phyloP scores from a whole-genome alignment of 2,113 vertebrate genomes.

The Microcebus murinus region DNA sequence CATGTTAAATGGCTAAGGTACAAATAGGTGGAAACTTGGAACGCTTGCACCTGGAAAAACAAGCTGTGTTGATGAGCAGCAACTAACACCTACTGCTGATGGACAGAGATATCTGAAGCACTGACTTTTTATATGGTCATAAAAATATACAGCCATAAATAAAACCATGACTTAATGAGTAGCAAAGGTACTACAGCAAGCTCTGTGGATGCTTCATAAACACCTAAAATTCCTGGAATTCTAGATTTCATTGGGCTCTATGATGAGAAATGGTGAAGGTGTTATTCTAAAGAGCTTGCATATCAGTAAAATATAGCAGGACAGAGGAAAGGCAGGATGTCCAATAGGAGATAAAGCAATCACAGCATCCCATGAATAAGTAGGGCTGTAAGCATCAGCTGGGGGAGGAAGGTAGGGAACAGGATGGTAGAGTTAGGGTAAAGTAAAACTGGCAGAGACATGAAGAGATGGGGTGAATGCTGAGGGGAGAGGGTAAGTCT shows the following conservation, averaged over 20 bases:
- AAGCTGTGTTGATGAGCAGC: neutral
- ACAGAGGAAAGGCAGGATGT: neutral
- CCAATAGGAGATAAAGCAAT: neutral
- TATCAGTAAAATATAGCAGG: neutral
- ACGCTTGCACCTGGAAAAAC: neutral
- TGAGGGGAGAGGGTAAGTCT: neutral
- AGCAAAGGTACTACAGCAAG: neutral
- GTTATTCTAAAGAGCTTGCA: neutral
- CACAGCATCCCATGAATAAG: neutral
- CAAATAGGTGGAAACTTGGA: neutral
- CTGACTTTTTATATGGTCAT: neutral
- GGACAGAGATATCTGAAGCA: neutral
- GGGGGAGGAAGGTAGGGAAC: neutral
- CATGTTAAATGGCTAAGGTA: constrained; percentile 34
- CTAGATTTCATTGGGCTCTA: neutral
- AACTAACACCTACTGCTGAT: neutral
- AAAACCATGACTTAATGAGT: neutral
- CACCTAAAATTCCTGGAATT: neutral
- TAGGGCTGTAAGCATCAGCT: neutral
- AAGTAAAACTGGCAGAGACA: neutral
- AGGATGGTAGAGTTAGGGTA: neutral
- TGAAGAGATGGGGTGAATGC: neutral
- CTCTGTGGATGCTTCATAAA: neutral
- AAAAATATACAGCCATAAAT: neutral
- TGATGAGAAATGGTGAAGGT: neutral